These are phyloP conservation scores for Heterodera filipjevi DNA, from an alignment of 2,888 invertebrate species.

Conservation along the genomic window DNA sequence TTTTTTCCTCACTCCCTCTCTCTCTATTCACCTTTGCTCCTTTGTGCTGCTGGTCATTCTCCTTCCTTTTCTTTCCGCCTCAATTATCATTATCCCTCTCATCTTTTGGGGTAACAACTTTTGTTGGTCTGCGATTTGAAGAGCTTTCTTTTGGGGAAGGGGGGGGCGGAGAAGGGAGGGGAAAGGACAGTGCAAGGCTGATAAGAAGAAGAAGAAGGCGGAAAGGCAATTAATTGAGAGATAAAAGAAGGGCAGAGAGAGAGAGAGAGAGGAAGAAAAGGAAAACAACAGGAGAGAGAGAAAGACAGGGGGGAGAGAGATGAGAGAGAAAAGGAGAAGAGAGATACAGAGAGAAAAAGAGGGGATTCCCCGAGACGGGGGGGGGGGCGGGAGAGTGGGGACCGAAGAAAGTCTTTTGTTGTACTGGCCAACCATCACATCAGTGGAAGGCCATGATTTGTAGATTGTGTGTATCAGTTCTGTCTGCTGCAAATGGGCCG, in stretches of 20 bases:
- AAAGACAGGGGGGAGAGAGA: too few relatives aligned
- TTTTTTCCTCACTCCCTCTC: background rate
- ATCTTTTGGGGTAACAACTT: background rate
- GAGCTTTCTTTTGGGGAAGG: background rate
- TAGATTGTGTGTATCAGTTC: too few relatives aligned
- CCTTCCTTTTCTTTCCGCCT: background rate
- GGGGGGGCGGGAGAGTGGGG: background rate
- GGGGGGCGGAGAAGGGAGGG: too few relatives aligned
- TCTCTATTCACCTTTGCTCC: background rate
- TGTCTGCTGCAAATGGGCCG: too few relatives aligned
- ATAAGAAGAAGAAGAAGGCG: conserved; percentile 3
- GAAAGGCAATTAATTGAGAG: conserved; percentile 8
- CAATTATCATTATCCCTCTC: background rate
- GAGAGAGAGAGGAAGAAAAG: too few relatives aligned
- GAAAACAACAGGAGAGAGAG: too few relatives aligned
- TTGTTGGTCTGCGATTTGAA: background rate
- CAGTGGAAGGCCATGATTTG: background rate
- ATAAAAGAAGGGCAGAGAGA: too few relatives aligned
- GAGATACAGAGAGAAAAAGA: too few relatives aligned
- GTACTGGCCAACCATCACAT: background rate
- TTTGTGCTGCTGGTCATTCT: background rate
- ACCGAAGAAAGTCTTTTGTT: background rate
- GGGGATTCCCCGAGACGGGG: background rate
- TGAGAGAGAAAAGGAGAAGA: too few relatives aligned
- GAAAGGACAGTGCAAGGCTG: conserved; percentile 12